Percentiles rank a stretch among this genome's conserved stretches.
Conservation (phyloP, 35 echinoderm and acorn worm genomes). For the Amphiura filiformis region DNA sequence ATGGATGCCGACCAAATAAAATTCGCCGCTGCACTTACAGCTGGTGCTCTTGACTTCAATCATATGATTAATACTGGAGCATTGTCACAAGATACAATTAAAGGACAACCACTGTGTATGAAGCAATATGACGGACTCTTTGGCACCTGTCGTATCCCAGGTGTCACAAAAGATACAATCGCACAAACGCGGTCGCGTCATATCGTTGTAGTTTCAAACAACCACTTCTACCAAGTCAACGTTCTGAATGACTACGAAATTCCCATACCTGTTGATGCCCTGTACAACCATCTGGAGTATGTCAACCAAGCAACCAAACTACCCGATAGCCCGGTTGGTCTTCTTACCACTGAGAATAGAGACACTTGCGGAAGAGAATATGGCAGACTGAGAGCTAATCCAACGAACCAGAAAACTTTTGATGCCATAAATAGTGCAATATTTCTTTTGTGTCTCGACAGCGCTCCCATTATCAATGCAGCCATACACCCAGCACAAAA, state of each 20-base stretch:
- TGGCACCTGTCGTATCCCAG: too few relatives aligned
- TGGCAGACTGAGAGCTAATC: slow-evolving; percentile 11
- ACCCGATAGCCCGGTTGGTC: slow-evolving; percentile 15
- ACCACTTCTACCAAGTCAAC: slow-evolving; percentile 39
- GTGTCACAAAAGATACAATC: too few relatives aligned
- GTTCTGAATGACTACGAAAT: background rate
- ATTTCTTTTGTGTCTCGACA: slow-evolving; percentile 27
- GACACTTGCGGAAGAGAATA: slow-evolving; percentile 35
- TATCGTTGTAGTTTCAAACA: too few relatives aligned
- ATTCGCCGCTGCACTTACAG: background rate
- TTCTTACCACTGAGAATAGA: slow-evolving; percentile 36
- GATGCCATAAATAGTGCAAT: slow-evolving; percentile 34
- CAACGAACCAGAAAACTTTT: slow-evolving; percentile 17
- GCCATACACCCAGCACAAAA: slow-evolving; percentile 1
- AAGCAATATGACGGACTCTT: too few relatives aligned
- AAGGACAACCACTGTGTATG: too few relatives aligned
- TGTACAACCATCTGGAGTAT: slow-evolving; percentile 7
- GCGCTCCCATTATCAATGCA: background rate
- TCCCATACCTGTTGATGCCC: slow-evolving; percentile 1
- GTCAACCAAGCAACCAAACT: slow-evolving; percentile 12
- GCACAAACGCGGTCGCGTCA: too few relatives aligned
- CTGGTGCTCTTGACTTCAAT: background rate
- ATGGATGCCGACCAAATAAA: background rate
- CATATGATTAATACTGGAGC: background rate
- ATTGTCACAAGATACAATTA: too few relatives aligned